phyloP scores from a whole-genome alignment of 2,113 vertebrate species.

The Semnornis frantzii region DNA sequence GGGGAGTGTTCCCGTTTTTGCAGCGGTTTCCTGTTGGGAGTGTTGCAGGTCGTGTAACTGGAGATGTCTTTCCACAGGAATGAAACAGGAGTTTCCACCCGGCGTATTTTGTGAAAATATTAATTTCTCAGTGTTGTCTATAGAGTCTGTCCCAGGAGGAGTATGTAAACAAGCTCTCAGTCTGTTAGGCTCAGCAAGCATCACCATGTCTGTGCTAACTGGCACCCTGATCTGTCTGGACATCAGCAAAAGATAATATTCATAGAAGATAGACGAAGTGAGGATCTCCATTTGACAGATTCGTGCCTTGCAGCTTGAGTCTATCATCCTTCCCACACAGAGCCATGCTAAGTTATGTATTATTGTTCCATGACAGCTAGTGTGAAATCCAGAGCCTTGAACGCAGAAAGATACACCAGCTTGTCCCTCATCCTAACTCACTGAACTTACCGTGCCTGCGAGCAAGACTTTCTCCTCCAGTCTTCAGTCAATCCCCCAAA shows the following conservation, averaged over 20 bases:
- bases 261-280: neutral
- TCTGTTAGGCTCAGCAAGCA: neutral
- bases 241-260: neutral
- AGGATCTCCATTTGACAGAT: slow-evolving; percentile 22
- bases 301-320: slow-evolving; percentile 36
- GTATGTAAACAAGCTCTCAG: neutral
- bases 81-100: neutral
- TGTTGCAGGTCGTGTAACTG: neutral
- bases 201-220: neutral
- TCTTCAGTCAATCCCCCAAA: slow-evolving; percentile 17
- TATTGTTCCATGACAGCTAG: slow-evolving; percentile 54
- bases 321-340: slow-evolving; percentile 34
- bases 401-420: slow-evolving; percentile 32
- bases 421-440: slow-evolving; percentile 36
- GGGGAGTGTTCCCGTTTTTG: neutral
- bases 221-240: neutral
- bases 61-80: neutral
- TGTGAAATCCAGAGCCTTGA: slow-evolving; percentile 43
- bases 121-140: neutral
- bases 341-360: slow-evolving; percentile 1
- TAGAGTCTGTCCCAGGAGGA: neutral
- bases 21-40: neutral
- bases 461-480: slow-evolving; percentile 45
- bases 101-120: neutral
- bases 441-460: slow-evolving; percentile 17